Base-by-base conservation (phyloP, 2,113 vertebrate genomes). In the Naja naja region DNA sequence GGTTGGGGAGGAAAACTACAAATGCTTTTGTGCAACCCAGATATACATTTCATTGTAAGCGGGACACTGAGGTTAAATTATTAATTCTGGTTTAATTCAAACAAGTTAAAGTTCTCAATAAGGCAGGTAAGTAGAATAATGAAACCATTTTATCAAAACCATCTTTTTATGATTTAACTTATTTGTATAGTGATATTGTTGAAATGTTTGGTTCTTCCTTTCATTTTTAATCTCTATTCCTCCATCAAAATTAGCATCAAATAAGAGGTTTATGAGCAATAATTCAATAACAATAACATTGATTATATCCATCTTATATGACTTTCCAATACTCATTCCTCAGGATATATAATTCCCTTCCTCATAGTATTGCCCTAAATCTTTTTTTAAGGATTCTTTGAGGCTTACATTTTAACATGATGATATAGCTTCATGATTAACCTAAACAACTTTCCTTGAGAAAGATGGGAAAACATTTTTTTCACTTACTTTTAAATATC, bases 401-500 rank as follows among this genome's bases (percentile, higher is more conserved):
- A 12, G 39, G 2, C 16, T 86, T 90, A 52, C 16, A 81, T 49
- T 91, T 64, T 89, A 92, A 52, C 20, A 53, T 18, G 10, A 4
- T 89, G 5, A 3, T 56, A 85, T 34, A 92, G 43, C 56, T 56
- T 81, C 30, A 87, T 53, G n/a, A 90, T 16, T 64, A 45, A 30
- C 56, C 16, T 87, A 39, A 60, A 89, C 22, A 45, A 20, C 30
- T 89, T 88, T 54, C 34, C 87, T 56, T 43, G 81, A 43, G 30
- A 53, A 90, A 90, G n/a, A 87, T 5, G 34, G 43, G 52, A 22
- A n/a, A 12, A 4, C 5, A 47, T 14, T 22, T 8, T 74, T 27
- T 22, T 22, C 6, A 91, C 93, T 74, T 86, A 87, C 88, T 91
- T 95, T 87, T 60, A 93, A 94, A 94, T 53, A 49, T 55, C 88